phyloP scores from a whole-genome alignment of 1,140 invertebrate species.

The Scaptomyza hsui region DNA sequence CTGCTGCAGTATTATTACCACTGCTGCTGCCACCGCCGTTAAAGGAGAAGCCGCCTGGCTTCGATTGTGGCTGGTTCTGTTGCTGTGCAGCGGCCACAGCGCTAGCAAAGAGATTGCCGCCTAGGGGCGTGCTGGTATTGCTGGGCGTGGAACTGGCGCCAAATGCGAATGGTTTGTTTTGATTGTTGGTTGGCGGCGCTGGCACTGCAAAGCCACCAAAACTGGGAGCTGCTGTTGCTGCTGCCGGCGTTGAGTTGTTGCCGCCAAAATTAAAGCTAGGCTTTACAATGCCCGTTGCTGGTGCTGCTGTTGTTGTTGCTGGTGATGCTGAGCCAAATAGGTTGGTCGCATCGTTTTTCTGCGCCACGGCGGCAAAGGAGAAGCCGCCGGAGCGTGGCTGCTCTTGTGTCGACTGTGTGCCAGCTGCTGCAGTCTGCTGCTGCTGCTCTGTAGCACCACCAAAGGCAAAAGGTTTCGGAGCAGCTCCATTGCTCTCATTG shows the following conservation, averaged over 20 bases:
- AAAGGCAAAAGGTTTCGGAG: constrained; percentile 32
- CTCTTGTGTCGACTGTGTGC: neutral
- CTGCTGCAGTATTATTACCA: neutral
- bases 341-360: constrained; percentile 35
- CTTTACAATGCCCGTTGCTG: constrained; percentile 22
- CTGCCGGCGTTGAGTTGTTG: constrained; percentile 9
- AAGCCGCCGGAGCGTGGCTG: constrained; percentile 42
- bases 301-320: neutral
- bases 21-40: constrained; percentile 6
- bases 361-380: constrained; percentile 45
- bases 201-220: constrained; percentile 53
- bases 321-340: constrained; percentile 34
- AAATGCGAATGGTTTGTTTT: constrained; percentile 62
- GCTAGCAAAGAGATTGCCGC: constrained; percentile 56
- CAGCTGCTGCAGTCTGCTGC: constrained; percentile 13
- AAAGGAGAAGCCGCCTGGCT: constrained; percentile 49
- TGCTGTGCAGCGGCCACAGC: constrained; percentile 48
- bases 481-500: neutral
- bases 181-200: constrained; percentile 11
- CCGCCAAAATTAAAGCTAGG: constrained; percentile 52
- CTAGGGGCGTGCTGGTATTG: constrained; percentile 11
- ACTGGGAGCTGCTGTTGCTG: constrained; percentile 1
- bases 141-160: constrained; percentile 19
- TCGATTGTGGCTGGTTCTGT: constrained; percentile 28
- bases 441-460: constrained; percentile 25